These are phyloP conservation scores for Cirrhinus mrigala DNA, from an alignment of 2,797 vertebrate species.

Conservation along the genomic window DNA sequence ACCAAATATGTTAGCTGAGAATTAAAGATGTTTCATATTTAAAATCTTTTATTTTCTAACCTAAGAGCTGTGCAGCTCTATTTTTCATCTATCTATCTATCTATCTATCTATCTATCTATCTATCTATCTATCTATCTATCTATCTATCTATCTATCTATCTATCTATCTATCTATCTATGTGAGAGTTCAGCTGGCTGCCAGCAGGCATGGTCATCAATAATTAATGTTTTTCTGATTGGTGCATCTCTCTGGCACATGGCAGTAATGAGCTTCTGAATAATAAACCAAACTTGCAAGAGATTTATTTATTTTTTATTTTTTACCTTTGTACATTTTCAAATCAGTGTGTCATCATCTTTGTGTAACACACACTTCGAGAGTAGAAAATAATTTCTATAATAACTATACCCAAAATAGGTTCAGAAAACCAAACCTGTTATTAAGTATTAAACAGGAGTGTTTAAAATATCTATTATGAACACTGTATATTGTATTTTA, in stretches of 20 bases:
- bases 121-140: neutral
- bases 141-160: neutral
- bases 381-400: neutral
- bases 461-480: neutral
- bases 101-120: neutral
- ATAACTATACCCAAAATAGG: neutral
- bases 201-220: neutral
- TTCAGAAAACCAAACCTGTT: neutral
- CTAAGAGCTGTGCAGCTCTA: neutral
- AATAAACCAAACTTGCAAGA: neutral
- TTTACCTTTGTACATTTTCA: neutral
- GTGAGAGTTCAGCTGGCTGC: neutral
- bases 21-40: slow-evolving; percentile 31
- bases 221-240: slow-evolving; percentile 26
- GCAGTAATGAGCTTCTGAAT: slow-evolving; percentile 11
- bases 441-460: neutral
- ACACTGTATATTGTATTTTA: neutral
- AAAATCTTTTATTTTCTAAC: slow-evolving; percentile 31
- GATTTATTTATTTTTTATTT: neutral
- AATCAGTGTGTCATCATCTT: neutral
- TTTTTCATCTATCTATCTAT: neutral
- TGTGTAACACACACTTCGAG: neutral
- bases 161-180: slow-evolving; percentile 2
- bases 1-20: slow-evolving; percentile 1
- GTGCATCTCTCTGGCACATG: slow-evolving; percentile 26